These are phyloP conservation scores for Drosophila fulvimacula DNA, from an alignment of 2,888 invertebrate species.

Conservation along the genomic window DNA sequence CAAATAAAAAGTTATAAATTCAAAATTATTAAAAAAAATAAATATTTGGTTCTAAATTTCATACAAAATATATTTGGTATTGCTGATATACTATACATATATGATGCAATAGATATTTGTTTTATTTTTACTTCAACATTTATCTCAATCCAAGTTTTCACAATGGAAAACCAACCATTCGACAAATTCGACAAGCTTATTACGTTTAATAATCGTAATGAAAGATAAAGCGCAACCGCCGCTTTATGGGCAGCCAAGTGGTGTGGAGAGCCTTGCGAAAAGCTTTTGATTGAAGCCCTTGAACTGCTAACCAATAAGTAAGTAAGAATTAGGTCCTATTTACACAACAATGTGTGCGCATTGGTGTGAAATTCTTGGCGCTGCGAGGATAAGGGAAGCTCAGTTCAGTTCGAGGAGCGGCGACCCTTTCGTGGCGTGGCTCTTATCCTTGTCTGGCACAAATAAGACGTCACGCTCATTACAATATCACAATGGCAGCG, in stretches of 20 bases:
- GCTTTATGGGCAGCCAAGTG: conserved; percentile 25
- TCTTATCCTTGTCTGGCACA: conserved; percentile 52
- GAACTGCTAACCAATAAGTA: conserved; percentile 39
- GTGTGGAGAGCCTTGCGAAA: conserved; percentile 13
- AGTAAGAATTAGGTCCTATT: conserved; percentile 66
- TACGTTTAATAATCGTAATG: neutral
- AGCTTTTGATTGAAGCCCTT: conserved; percentile 52
- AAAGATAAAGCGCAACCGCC: conserved; percentile 24
- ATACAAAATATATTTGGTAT: no score
- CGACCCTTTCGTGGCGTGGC: conserved; percentile 33
- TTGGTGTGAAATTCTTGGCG: conserved; percentile 67
- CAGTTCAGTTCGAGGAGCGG: neutral
- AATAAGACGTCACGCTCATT: conserved; percentile 72
- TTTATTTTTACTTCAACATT: neutral
- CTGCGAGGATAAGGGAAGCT: conserved; percentile 16
- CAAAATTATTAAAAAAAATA: no score
- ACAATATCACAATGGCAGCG: conserved; percentile 57
- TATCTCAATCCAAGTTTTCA: neutral
- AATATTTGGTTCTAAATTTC: no score
- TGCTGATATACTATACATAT: no score
- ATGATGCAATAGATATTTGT: no score
- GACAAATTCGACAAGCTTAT: neutral
- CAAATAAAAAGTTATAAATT: no score
- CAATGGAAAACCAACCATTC: neutral
- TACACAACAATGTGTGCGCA: conserved; percentile 61